Base-by-base conservation (phyloP, 2,797 vertebrate genomes). In the Danio choprae region DNA sequence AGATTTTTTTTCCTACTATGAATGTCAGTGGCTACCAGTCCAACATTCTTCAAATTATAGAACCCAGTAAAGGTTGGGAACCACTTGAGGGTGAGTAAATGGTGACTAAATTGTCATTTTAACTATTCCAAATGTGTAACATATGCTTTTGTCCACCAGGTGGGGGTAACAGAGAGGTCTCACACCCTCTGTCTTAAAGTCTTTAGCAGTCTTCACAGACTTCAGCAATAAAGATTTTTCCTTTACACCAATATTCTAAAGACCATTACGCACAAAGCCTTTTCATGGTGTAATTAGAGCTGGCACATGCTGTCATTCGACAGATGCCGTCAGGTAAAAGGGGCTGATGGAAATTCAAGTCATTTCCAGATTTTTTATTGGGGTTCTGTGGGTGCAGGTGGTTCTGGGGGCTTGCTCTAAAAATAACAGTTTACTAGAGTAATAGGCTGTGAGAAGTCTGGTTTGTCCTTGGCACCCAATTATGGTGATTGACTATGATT, bases 111-210 rank as follows among this genome's bases (percentile, higher is more conserved):
- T 29, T 29, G 29, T 29, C 1, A 3, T 29, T 29, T 29, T 29
- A 29, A 3, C 29, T 29, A 1, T 29, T 29, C 4, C 44, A 51
- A 70, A 63, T 1, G 2, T 64, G 46, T 20, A 56, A 56, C 63
- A 11, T 16, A 20, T 20, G 68, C 46, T 20, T 38, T 22, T 84
- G 43, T 58, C 88, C 92, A 91, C 87, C 81, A 90, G 91, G 82
- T 87, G 89, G 89, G 18, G 89, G 77, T 74, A 74, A 18, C 38
- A 74, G 13, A 12, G 67, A 59, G 63, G 18, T 80, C 16, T 51
- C 11, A 11, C 63, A 56, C 63, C 51, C 18, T 74, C 41, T 29
- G 36, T 70, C 67, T 67, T 65, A 74, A 74, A 48, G 36, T 1
- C 29, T 29, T 29, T 62, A 71, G n/a, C n/a, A n/a, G n/a, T n/a